phyloP scores from a whole-genome alignment of 2,113 vertebrate genomes.

The Urocitellus parryii region DNA sequence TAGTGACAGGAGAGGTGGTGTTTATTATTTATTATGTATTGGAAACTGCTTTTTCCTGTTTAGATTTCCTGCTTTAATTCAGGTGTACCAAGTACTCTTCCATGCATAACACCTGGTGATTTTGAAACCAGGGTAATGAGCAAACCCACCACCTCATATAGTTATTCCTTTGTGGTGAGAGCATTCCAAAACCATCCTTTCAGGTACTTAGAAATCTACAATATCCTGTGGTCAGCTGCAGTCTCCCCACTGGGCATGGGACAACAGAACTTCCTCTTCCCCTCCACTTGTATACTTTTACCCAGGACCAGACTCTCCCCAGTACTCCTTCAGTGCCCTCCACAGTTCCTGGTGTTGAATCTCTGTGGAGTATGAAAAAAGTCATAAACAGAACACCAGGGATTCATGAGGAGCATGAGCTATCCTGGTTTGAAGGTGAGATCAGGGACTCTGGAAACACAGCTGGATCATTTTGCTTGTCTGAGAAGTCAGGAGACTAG shows the following conservation, averaged over 20 bases:
- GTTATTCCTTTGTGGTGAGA: not conserved
- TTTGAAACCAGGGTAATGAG: no score
- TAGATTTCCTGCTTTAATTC: not conserved
- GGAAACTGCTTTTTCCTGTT: no score
- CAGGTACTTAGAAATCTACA: no score
- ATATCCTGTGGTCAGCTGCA: no score
- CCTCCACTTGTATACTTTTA: not conserved
- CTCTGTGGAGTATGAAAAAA: not conserved
- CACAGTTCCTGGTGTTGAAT: not conserved
- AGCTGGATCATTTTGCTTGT: not conserved
- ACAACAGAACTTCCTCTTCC: no score
- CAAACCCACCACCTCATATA: no score
- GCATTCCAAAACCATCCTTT: no score
- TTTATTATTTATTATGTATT: no score
- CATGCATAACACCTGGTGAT: not conserved
- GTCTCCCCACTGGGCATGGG: fast-evolving
- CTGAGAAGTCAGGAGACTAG: not conserved
- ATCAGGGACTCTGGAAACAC: not conserved
- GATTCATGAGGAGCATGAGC: not conserved
- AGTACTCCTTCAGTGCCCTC: no score
- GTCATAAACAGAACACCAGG: not conserved
- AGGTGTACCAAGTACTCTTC: fast-evolving
- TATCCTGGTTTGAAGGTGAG: not conserved
- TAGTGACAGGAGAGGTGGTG: no score
- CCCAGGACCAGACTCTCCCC: not conserved